phyloP scores from a whole-genome alignment of 64 coral and sea anemone species.

The Stylophora pistillata region DNA sequence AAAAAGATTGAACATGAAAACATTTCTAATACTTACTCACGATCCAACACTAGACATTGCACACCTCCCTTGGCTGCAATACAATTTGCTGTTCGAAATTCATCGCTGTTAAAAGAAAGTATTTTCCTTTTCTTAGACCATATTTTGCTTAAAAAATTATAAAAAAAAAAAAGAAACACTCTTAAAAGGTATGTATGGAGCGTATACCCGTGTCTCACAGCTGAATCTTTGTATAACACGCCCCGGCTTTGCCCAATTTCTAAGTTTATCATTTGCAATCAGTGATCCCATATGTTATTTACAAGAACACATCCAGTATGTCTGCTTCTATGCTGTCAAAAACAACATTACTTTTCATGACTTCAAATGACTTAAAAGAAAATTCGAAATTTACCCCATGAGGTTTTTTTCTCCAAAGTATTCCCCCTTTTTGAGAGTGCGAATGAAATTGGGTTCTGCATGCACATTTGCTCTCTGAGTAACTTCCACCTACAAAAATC shows the following conservation, averaged over 20 bases:
- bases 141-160: not conserved
- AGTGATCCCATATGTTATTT: too few relatives aligned
- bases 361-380: too few relatives aligned
- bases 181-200: too few relatives aligned
- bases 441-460: conserved; percentile 76
- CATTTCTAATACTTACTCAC: conserved; percentile 79
- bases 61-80: conserved; percentile 88
- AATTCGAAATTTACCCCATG: conserved; percentile 64
- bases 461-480: conserved; percentile 81
- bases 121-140: not conserved
- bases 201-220: too few relatives aligned
- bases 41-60: conserved; percentile 90
- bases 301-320: too few relatives aligned
- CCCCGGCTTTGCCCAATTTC: too few relatives aligned
- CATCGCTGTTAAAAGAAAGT: conserved; percentile 75
- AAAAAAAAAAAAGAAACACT: too few relatives aligned
- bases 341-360: not conserved
- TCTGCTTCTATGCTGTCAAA: not conserved
- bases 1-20: not conserved
- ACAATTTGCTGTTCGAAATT: conserved; percentile 96
- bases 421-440: conserved; percentile 68
- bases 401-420: conserved; percentile 98
- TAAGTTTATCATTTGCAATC: too few relatives aligned
- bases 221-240: too few relatives aligned
- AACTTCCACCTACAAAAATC: conserved; percentile 63